phyloP scores from a whole-genome alignment of 2,113 vertebrate genomes.

The Poecilia latipinna region DNA sequence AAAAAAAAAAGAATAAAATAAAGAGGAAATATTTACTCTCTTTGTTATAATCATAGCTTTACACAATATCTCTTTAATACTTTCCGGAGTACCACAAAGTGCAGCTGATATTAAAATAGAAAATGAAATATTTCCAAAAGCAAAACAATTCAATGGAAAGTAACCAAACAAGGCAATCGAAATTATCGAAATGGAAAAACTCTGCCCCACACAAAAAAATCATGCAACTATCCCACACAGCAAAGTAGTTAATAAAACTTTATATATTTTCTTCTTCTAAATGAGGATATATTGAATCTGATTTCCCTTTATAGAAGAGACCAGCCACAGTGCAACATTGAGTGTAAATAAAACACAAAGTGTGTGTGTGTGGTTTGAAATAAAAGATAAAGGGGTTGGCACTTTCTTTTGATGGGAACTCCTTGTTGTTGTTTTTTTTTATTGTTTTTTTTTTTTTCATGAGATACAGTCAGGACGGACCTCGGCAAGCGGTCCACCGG shows the following conservation, averaged over 20 bases:
- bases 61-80: conserved; percentile 76
- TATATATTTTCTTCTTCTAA: conserved; percentile 63
- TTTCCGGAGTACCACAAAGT: conserved; percentile 79
- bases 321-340: conserved; percentile 78
- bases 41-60: conserved; percentile 78
- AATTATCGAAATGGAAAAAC: conserved; percentile 61
- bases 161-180: conserved; percentile 60
- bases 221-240: conserved; percentile 80
- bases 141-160: conserved; percentile 21
- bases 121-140: conserved; percentile 57
- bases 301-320: conserved; percentile 72
- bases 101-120: conserved; percentile 69
- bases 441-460: conserved; percentile 7
- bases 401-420: conserved; percentile 82
- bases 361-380: conserved; percentile 60
- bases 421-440: conserved; percentile 39
- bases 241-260: conserved; percentile 75
- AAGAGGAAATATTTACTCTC: conserved; percentile 78
- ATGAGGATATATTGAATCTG: conserved; percentile 69
- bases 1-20: conserved; percentile 66
- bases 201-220: conserved; percentile 56
- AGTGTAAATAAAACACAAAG: conserved; percentile 45
- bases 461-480: conserved; percentile 74
- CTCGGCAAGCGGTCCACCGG: conserved; percentile 73
- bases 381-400: conserved; percentile 79